These are phyloP conservation scores for Pitangus sulphuratus DNA, from an alignment of 2,797 vertebrate species.

Conservation along the genomic window DNA sequence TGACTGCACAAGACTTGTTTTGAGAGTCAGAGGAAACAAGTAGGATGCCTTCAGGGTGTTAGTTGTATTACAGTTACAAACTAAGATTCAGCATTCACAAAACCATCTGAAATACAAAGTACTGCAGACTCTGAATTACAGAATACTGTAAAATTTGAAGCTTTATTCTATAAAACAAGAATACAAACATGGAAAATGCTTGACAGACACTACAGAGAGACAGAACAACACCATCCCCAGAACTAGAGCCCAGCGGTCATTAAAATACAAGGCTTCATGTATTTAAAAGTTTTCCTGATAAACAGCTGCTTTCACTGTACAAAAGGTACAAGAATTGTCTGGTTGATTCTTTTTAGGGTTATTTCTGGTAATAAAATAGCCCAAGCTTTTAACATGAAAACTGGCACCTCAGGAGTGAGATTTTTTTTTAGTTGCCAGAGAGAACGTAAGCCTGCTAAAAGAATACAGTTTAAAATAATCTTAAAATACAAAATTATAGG, in stretches of 20 bases:
- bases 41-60: background rate
- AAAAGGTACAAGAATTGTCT: background rate
- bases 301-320: background rate
- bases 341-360: background rate
- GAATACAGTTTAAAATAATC: background rate
- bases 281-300: background rate
- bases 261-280: background rate
- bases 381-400: background rate
- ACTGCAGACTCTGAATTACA: background rate
- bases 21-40: background rate
- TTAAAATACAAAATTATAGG: background rate
- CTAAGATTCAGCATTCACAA: background rate
- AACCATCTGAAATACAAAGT: rapidly evolving
- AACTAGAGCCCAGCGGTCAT: background rate
- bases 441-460: background rate
- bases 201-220: background rate
- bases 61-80: background rate
- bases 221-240: rapidly evolving
- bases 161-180: slow-evolving; percentile 58
- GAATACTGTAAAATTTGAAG: background rate
- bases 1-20: background rate
- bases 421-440: background rate
- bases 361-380: background rate
- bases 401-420: background rate
- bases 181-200: background rate